phyloP scores from a whole-genome alignment of 2,113 vertebrate species.

The Tragelaphus scriptus region DNA sequence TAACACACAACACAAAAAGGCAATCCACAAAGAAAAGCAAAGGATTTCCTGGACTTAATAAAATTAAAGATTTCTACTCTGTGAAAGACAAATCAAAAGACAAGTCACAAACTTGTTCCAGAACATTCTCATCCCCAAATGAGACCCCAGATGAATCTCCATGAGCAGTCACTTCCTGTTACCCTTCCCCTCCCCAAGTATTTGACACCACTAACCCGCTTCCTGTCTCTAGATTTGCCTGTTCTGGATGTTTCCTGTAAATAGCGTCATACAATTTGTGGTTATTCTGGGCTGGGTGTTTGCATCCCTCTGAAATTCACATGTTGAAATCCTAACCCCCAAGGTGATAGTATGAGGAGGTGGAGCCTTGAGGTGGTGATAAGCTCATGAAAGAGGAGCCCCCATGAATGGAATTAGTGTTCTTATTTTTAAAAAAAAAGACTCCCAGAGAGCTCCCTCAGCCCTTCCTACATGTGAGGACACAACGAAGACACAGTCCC shows the following conservation, averaged over 20 bases:
- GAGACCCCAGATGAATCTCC: neutral
- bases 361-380: neutral
- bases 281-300: neutral
- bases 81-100: neutral
- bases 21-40: neutral
- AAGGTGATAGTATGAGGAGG: neutral
- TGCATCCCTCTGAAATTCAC: neutral
- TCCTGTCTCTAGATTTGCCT: neutral
- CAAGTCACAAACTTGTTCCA: neutral
- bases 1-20: neutral
- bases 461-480: neutral
- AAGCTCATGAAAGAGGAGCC: neutral
- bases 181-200: neutral
- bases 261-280: neutral
- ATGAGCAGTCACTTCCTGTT: neutral
- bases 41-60: neutral
- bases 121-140: neutral
- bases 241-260: neutral
- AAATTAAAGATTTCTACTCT: neutral
- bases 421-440: neutral
- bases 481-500: neutral
- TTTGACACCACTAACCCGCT: neutral
- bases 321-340: neutral
- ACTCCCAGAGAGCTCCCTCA: neutral
- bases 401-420: neutral